Percentiles rank a stretch among this genome's conserved stretches.
Conservation (phyloP, 2,113 vertebrate species). For the Cinclus cinclus region DNA sequence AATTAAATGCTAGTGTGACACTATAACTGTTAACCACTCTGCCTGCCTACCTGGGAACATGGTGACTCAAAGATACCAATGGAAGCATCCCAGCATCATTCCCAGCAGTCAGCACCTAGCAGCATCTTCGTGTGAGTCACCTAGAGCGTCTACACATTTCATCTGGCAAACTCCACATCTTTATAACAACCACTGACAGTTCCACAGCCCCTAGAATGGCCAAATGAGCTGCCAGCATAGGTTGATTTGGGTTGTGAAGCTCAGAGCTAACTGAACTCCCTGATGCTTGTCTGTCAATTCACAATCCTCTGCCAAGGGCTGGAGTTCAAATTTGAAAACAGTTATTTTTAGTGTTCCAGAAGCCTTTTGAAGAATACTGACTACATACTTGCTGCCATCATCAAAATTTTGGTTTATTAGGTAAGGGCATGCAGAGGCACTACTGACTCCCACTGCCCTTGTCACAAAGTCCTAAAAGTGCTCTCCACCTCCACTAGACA, state of each 20-base stretch:
- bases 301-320: background rate
- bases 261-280: background rate
- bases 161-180: background rate
- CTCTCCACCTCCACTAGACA: background rate
- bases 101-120: background rate
- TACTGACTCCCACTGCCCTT: background rate
- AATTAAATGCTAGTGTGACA: background rate
- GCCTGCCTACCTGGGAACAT: background rate
- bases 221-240: background rate
- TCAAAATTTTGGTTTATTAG: background rate
- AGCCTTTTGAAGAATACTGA: background rate
- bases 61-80: accelerated
- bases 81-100: background rate
- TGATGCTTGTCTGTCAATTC: background rate
- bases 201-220: background rate
- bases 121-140: background rate
- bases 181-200: background rate
- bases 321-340: background rate
- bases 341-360: background rate
- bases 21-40: background rate
- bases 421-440: background rate
- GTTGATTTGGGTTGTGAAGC: background rate
- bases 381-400: background rate
- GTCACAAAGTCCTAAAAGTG: background rate
- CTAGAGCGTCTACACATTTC: background rate